These are phyloP conservation scores for Tachina fera DNA, from an alignment of 2,888 invertebrate genomes.

Conservation along the genomic window DNA sequence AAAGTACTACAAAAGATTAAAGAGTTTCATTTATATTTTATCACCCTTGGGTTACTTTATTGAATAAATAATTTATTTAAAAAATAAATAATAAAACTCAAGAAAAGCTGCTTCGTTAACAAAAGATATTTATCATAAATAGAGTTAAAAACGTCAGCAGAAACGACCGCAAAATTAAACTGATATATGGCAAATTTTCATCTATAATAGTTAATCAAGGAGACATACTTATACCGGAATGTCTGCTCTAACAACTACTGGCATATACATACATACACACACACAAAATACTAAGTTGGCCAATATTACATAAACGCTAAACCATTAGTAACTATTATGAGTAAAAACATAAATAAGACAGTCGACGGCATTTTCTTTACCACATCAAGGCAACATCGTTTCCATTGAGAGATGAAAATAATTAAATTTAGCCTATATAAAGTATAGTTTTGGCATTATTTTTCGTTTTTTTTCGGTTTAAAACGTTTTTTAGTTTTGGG, in stretches of 20 bases:
- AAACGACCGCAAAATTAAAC: background rate
- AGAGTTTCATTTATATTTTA: constrained; percentile 54
- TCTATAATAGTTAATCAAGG: constrained; percentile 56
- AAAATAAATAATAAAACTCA: background rate
- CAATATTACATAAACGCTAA: background rate
- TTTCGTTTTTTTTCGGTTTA: too few species aligned
- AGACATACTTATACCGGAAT: background rate
- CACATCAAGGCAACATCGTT: background rate
- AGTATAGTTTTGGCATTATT: too few species aligned
- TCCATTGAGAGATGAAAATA: background rate
- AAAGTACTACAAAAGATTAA: constrained; percentile 14
- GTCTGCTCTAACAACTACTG: constrained; percentile 23
- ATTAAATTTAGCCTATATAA: too few species aligned
- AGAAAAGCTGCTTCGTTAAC: constrained; percentile 3
- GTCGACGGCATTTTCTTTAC: background rate
- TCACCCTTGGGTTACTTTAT: constrained; percentile 39
- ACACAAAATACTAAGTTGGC: background rate
- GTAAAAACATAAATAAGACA: constrained; percentile 2
- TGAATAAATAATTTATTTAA: constrained; percentile 23
- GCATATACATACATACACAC: constrained; percentile 1
- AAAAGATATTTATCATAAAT: constrained; percentile 62
- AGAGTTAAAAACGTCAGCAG: constrained; percentile 16
- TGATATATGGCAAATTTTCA: constrained; percentile 28
- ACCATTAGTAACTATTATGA: constrained; percentile 16
- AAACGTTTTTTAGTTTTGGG: too few species aligned